Conservation (phyloP, 2,113 vertebrate genomes). For the Sander vitreus region DNA sequence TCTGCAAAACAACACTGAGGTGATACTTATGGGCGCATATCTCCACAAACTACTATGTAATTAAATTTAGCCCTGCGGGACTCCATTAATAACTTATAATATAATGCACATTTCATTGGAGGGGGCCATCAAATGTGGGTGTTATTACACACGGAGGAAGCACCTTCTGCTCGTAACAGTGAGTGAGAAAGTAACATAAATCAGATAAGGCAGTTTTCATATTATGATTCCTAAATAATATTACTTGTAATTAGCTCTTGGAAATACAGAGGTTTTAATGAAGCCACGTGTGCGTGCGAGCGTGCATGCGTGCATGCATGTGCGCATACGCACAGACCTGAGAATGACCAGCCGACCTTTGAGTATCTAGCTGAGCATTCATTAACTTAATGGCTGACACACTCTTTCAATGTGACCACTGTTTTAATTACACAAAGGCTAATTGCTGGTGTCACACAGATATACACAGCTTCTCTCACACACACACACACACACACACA, state of each 20-base stretch:
- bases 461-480: slow-evolving; percentile 4
- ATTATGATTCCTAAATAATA: slow-evolving; percentile 42
- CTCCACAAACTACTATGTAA: slow-evolving; percentile 77
- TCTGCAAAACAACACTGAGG: slow-evolving; percentile 63
- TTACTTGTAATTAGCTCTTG: slow-evolving; percentile 43
- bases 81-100: slow-evolving; percentile 83
- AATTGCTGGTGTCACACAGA: slow-evolving; percentile 40
- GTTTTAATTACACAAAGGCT: slow-evolving; percentile 52
- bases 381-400: slow-evolving; percentile 64
- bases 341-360: slow-evolving; percentile 61
- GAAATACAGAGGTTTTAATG: slow-evolving; percentile 47
- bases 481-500: not conserved
- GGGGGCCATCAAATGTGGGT: slow-evolving; percentile 69
- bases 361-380: slow-evolving; percentile 49
- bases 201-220: slow-evolving; percentile 56
- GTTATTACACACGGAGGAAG: slow-evolving; percentile 67
- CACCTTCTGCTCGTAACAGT: slow-evolving; percentile 52
- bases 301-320: not conserved
- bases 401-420: slow-evolving; percentile 21
- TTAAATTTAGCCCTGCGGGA: slow-evolving; percentile 80
- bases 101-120: slow-evolving; percentile 83
- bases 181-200: slow-evolving; percentile 53
- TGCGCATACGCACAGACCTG: not conserved
- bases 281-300: not conserved
- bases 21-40: slow-evolving; percentile 38